A percentile compares a stretch with the other conserved stretches of the same genome.
Evolutionary conservation across 2,797 vertebrate species (phyloP).

Genomic region (Megalops cyprinoides): DNA sequence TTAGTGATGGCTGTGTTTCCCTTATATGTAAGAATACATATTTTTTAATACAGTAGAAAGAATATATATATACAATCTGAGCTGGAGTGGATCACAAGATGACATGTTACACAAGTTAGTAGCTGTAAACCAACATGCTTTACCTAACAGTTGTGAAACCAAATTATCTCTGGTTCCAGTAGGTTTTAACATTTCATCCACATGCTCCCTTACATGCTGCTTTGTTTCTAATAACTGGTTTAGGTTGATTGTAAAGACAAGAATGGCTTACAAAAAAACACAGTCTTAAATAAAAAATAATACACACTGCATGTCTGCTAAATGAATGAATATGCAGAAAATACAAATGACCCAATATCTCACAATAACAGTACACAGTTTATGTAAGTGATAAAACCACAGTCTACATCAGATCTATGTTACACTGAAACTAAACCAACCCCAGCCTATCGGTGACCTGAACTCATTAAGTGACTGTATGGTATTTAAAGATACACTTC

Average conservation of each 20-base stretch:
- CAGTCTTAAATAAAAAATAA: too few species aligned
- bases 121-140: background rate
- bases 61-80: too few species aligned
- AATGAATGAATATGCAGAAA: too few species aligned
- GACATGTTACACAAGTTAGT: background rate
- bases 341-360: too few species aligned
- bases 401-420: background rate
- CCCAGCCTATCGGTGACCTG: background rate
- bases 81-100: background rate
- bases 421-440: background rate
- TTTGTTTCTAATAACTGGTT: background rate
- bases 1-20: background rate
- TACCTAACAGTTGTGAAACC: background rate
- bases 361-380: too few species aligned
- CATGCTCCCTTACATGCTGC: background rate
- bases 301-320: too few species aligned
- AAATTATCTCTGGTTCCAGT: background rate
- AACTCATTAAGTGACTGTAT: too few species aligned
- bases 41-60: too few species aligned
- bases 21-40: background rate
- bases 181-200: background rate
- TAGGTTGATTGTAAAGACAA: background rate
- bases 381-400: too few species aligned
- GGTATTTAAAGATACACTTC: too few species aligned
- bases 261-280: too few species aligned